Base-by-base conservation (phyloP, 2,113 vertebrate genomes). In the Sigmodon hispidus region DNA sequence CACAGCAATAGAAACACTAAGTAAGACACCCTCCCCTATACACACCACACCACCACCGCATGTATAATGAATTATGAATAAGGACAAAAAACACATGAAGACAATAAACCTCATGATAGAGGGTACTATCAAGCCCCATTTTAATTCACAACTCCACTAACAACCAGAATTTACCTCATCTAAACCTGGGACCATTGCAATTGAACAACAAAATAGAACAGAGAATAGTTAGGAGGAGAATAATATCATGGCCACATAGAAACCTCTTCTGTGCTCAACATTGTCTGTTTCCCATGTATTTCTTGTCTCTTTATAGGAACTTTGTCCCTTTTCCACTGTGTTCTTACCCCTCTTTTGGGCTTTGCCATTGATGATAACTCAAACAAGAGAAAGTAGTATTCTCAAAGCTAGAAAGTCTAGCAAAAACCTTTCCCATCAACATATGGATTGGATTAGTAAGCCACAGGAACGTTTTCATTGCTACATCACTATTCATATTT, bases 111-210 rank as follows among this genome's bases (percentile, higher is more conserved):
- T 83, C 57, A 4, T 73, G 80, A 88, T 87, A 45, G 77, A 89
- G 75, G 0, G 3, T 52, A n/a, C 29, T n/a, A 26, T 63, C n/a
- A 94, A 89, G 4, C 52, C 86, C 50, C 81, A 31, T 81, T 92
- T 93, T 76, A 95, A 93, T 80, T 77, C 85, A 34, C 85, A 43
- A 80, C 19, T 61, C 75, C 11, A 48, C 89, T 75, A 93, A 16
- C 88, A 70, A 48, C 63, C 6, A 45, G 87, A 75, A 89, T 81
- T 95, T 92, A 81, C 55, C 77, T 45, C 85, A 45, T 93, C 61
- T 79, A 89, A 90, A 97, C 50, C 0, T 81, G 15, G 95, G 97
- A 97, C 61, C 16, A 81, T 96, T 55, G 34, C 88, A 80, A 48
- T 9, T 95, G 90, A 55, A 94, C 77, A 90, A 61, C 94, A 48